A percentile compares a stretch with the other conserved stretches of the same genome.
Conservation (phyloP, 2,797 vertebrate genomes). For the Aselliscus stoliczkanus region DNA sequence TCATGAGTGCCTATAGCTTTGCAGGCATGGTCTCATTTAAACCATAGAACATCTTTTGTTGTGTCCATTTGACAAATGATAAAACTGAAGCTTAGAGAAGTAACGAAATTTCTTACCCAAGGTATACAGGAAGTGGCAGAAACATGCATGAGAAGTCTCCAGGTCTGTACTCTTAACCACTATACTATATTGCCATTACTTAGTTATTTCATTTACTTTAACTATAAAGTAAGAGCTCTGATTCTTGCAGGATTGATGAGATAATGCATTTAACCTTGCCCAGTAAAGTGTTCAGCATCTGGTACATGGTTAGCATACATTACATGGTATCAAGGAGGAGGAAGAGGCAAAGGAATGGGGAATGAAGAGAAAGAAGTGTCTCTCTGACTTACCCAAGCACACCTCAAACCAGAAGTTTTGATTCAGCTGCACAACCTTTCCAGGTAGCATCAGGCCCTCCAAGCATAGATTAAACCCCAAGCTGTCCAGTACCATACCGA, state of each 20-base stretch:
- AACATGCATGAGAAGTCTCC: neutral
- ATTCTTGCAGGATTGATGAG: neutral
- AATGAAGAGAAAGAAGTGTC: neutral
- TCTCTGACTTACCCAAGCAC: neutral
- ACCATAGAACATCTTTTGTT: neutral
- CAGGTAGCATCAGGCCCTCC: neutral
- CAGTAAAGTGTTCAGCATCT: neutral
- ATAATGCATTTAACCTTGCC: neutral
- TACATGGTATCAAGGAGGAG: neutral
- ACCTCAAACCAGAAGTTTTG: neutral
- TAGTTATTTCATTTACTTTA: conserved; percentile 1
- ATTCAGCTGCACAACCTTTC: neutral
- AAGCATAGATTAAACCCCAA: neutral
- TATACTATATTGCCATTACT: neutral
- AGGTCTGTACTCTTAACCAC: neutral
- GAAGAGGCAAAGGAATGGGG: neutral
- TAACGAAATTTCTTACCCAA: neutral
- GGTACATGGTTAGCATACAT: neutral
- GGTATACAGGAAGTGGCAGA: neutral
- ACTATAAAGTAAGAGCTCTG: neutral
- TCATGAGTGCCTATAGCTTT: neutral
- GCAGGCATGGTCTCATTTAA: neutral
- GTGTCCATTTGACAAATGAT: neutral
- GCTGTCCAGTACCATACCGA: neutral
- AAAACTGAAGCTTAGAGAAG: neutral